Evolutionary conservation across 2,797 vertebrate species (phyloP).

Genomic region (Sebastes matsubarae): DNA sequence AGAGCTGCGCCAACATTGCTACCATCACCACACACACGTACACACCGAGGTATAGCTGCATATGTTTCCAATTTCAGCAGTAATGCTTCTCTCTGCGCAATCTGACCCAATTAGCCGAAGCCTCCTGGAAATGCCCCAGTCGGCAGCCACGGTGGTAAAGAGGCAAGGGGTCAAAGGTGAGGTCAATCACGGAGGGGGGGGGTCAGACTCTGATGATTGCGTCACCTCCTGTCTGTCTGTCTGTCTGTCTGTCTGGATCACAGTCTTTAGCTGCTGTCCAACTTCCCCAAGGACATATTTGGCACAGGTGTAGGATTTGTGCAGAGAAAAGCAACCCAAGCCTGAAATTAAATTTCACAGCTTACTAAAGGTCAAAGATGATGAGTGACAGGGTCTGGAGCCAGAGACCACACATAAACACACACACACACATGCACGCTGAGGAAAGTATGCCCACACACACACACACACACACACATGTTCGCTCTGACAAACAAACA

Average conservation of each 20-base stretch:
- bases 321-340: slow-evolving; percentile 33
- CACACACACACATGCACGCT: slow-evolving; percentile 1
- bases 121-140: slow-evolving; percentile 73
- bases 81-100: slow-evolving; percentile 72
- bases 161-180: slow-evolving; percentile 77
- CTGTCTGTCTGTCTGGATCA: slow-evolving; percentile 14
- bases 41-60: slow-evolving; percentile 41
- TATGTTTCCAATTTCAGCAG: slow-evolving; percentile 81
- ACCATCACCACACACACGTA: slow-evolving; percentile 24
- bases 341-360: slow-evolving; percentile 72
- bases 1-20: neutral
- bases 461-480: neutral
- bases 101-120: slow-evolving; percentile 79
- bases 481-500: slow-evolving; percentile 66
- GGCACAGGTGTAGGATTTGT: slow-evolving; percentile 61
- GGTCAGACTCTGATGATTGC: slow-evolving; percentile 29
- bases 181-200: slow-evolving; percentile 1
- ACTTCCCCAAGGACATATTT: slow-evolving; percentile 24
- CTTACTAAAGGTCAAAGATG: slow-evolving; percentile 64
- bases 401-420: slow-evolving; percentile 55
- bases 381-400: slow-evolving; percentile 42
- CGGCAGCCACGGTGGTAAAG: slow-evolving; percentile 58
- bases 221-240: slow-evolving; percentile 42
- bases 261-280: slow-evolving; percentile 14
- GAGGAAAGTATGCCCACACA: slow-evolving; percentile 16